Base-by-base conservation (phyloP, 2,797 vertebrate genomes). In the Rousettus madagascariensis region DNA sequence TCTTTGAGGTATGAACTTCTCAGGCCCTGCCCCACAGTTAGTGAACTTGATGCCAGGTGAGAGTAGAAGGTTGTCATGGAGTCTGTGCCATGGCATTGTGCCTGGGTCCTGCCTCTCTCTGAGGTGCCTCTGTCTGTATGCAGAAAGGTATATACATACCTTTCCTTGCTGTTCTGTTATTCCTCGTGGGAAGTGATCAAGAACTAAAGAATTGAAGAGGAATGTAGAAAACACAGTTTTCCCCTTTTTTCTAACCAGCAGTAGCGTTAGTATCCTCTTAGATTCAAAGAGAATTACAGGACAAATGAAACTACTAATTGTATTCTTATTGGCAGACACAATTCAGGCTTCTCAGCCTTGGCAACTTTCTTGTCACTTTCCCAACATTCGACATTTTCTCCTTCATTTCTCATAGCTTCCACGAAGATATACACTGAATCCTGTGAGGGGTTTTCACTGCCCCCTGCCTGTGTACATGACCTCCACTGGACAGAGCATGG, bases 31-130 rank as follows among this genome's bases (percentile, higher is more conserved):
- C 6, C 5, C 8, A 11, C 5, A 19, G n/a, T 13, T 3, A 1
- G 22, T 86, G 28, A 51, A 36, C 10, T 0, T 28, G 28, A 30
- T 19, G 1, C 38, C 41, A 38, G 3, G 16, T 13, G 79, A 69
- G 46, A 65, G 33, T 26, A 8, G 71, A n/a, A 53, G 36, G 55
- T 16, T 10, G 7, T 49, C 0, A 6, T 38, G 41, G 33, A 16
- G 10, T n/a, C 43, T 0, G 22, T 2, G 12, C 57, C 11, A 0
- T 19, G 55, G n/a, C 0, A 0, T 33, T 57, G 16, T 24, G 3
- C 8, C 28, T 49, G 30, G 36, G 20, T 55, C 17, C 33, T 66
- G 28, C n/a, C 28, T 6, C 1, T 82, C 66, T n/a, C 38, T 28
- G 2, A 10, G 46, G 49, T 12, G 13, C 41, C 53, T 68, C 28